These are phyloP conservation scores for Spea bombifrons DNA, from an alignment of 2,113 vertebrate species.

Conservation along the genomic window DNA sequence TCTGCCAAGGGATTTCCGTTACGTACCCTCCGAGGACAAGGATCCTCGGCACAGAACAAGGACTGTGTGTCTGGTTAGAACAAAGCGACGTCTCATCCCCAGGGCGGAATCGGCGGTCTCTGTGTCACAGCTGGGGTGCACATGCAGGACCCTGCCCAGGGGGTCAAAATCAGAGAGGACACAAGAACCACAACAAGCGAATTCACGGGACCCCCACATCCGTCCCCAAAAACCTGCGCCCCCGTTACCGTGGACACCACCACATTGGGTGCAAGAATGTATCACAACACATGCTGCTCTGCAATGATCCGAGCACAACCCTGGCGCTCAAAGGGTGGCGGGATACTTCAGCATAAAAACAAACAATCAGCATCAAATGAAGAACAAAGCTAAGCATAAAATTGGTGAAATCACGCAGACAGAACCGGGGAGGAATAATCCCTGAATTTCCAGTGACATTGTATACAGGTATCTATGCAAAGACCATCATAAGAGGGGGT, in stretches of 20 bases:
- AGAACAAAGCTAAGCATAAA: no score
- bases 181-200: neutral
- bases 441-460: no score
- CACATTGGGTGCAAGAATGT: neutral
- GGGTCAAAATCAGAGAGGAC: conserved; percentile 6
- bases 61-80: conserved; percentile 1
- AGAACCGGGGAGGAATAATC: no score
- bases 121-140: conserved; percentile 21
- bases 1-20: conserved; percentile 13
- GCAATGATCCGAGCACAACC: no score
- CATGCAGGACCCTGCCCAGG: neutral
- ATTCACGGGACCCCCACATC: conserved; percentile 8
- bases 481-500: no score
- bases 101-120: neutral
- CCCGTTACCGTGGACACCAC: conserved; percentile 7
- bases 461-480: no score
- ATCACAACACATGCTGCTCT: neutral
- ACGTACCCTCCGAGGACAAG: conserved; percentile 1
- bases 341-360: no score
- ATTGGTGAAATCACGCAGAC: no score
- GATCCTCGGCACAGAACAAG: neutral
- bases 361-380: no score
- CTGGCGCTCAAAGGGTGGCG: no score
- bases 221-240: neutral
- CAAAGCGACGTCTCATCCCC: neutral